Conservation (phyloP, 1,140 invertebrate species). For the Myzus persicae region DNA sequence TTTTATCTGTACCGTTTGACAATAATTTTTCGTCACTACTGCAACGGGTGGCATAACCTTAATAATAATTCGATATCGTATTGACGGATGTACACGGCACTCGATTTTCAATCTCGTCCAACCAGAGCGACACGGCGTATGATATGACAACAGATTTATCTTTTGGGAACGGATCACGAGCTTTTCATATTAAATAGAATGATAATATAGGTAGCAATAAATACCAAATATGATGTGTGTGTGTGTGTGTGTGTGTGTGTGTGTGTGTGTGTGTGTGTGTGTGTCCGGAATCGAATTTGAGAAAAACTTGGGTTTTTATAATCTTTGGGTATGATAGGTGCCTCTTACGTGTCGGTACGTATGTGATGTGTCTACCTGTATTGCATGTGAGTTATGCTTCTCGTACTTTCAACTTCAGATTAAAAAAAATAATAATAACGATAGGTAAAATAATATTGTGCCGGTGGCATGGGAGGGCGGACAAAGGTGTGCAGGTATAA, state of each 20-base stretch:
- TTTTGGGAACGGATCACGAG: neutral
- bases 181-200: neutral
- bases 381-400: neutral
- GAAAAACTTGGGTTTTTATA: neutral
- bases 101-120: neutral
- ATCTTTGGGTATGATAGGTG: neutral
- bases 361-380: neutral
- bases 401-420: neutral
- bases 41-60: neutral
- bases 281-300: neutral
- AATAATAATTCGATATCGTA: neutral
- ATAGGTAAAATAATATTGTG: neutral
- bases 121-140: neutral
- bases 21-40: neutral
- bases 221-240: neutral
- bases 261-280: too few relatives aligned
- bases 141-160: neutral
- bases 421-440: constrained; percentile 15
- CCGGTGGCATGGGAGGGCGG: neutral
- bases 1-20: neutral
- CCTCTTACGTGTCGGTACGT: neutral
- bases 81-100: neutral
- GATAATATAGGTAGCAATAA: neutral
- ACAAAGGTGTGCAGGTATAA: neutral
- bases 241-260: too few relatives aligned